phyloP scores from a whole-genome alignment of 2,113 vertebrate genomes.

The Cynocephalus volans region DNA sequence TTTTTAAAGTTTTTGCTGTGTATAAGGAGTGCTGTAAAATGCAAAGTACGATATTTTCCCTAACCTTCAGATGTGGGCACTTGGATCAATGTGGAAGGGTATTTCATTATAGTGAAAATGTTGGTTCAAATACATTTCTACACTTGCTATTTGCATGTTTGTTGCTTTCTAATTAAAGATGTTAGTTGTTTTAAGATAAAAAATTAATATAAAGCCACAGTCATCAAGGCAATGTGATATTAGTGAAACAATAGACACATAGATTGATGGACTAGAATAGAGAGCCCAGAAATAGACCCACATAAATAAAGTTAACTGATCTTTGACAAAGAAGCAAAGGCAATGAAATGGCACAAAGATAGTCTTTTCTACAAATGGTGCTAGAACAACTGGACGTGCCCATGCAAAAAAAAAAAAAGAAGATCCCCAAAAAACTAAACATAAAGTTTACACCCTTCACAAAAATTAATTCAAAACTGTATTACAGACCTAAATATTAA shows the following conservation, averaged over 20 bases:
- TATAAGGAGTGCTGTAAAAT: slow-evolving; percentile 90
- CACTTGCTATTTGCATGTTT: slow-evolving; percentile 95
- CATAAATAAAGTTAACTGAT: neutral
- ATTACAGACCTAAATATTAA: neutral
- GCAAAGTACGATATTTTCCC: slow-evolving; percentile 97
- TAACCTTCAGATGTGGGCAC: slow-evolving; percentile 91
- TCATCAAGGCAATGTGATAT: neutral
- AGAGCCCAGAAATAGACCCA: neutral
- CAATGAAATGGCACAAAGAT: neutral
- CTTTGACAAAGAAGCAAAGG: neutral
- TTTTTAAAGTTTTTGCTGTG: slow-evolving; percentile 88
- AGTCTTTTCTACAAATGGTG: neutral
- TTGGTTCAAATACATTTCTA: slow-evolving; percentile 94
- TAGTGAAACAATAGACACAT: neutral
- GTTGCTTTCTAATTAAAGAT: slow-evolving; percentile 93
- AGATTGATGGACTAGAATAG: neutral
- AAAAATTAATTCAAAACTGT: neutral
- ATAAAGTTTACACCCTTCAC: neutral
- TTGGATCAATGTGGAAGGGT: slow-evolving; percentile 93
- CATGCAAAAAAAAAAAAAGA: neutral
- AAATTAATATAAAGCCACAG: neutral
- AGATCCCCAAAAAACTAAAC: neutral
- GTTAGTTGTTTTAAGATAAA: slow-evolving; percentile 89
- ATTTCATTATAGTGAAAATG: slow-evolving; percentile 93
- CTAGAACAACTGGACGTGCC: neutral